Conservation (phyloP, 2,888 invertebrate genomes). For the Lasius platythorax region DNA sequence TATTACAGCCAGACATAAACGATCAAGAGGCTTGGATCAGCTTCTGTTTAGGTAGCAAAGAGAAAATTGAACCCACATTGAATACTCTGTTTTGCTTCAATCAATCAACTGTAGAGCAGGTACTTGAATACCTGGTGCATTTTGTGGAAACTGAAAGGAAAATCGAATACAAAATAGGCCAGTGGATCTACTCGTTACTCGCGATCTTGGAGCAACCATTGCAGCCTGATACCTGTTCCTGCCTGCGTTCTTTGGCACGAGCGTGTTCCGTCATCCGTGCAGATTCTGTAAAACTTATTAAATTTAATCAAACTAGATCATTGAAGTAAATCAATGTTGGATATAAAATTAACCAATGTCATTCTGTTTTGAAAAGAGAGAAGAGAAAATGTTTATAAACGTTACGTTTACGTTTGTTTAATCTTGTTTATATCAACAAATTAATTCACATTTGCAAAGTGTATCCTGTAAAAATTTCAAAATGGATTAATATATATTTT, state of each 20-base stretch:
- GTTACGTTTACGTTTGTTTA: background rate
- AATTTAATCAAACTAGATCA: constrained; percentile 8
- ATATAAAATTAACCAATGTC: constrained; percentile 12
- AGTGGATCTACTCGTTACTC: constrained; percentile 91
- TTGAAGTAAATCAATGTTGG: background rate
- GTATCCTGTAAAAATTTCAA: background rate
- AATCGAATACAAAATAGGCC: constrained; percentile 87
- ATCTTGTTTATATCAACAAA: background rate
- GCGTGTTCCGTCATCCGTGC: constrained; percentile 88
- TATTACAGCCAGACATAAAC: constrained; percentile 84
- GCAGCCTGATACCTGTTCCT: constrained; percentile 89
- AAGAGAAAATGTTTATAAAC: background rate
- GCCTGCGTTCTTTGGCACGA: constrained; percentile 89
- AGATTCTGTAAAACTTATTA: constrained; percentile 78
- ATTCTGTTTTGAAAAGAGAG: background rate
- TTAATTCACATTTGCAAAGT: background rate
- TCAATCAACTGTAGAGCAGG: constrained; percentile 85
- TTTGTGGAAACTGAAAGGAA: constrained; percentile 85
- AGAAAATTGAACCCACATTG: constrained; percentile 74
- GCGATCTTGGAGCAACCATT: constrained; percentile 90
- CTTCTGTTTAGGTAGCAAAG: constrained; percentile 84
- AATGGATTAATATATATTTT: background rate
- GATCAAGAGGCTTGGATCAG: constrained; percentile 86
- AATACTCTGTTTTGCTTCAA: constrained; percentile 85
- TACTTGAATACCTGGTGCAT: constrained; percentile 87